Evolutionary conservation across 2,113 vertebrate species (phyloP).

Genomic region (Erinaceus europaeus): DNA sequence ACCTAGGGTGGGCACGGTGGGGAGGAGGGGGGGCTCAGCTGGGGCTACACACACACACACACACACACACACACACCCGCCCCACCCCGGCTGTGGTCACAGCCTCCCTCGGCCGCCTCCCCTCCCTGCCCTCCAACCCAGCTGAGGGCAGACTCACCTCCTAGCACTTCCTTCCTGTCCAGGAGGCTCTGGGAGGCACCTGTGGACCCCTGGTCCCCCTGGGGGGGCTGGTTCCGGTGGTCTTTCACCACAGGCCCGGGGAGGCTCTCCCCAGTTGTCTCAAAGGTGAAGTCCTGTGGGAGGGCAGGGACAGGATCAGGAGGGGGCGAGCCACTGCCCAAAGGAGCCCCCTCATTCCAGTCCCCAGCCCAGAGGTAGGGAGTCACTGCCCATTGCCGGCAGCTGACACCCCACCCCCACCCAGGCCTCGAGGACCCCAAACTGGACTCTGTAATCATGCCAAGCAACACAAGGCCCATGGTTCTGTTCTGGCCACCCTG

Average conservation of each 20-base stretch:
- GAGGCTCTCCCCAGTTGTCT: constrained; percentile 54
- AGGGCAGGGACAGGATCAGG: neutral
- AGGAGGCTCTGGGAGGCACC: constrained; percentile 80
- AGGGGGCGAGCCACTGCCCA: neutral
- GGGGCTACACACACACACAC: too few relatives aligned
- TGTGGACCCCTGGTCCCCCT: constrained; percentile 71
- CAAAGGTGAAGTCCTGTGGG: constrained; percentile 81
- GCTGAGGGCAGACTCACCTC: constrained; percentile 78
- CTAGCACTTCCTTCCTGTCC: constrained; percentile 86
- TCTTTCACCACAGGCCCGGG: constrained; percentile 4
- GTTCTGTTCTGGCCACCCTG: too few relatives aligned
- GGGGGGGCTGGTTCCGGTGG: neutral
- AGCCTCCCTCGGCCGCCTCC: too few relatives aligned
- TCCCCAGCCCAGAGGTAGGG: neutral
- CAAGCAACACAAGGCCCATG: neutral
- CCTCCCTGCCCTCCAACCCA: neutral
- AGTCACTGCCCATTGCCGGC: neutral
- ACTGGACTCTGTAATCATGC: neutral
- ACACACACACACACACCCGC: neutral
- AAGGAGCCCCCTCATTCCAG: neutral
- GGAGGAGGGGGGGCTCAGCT: neutral
- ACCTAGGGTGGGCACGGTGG: constrained; percentile 78
- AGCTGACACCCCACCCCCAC: accelerated
- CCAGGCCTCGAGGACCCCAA: neutral
- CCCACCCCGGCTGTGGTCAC: too few relatives aligned